Evolutionary conservation across 2,888 invertebrate species (phyloP).

Genomic region (Parasteatoda lunata): DNA sequence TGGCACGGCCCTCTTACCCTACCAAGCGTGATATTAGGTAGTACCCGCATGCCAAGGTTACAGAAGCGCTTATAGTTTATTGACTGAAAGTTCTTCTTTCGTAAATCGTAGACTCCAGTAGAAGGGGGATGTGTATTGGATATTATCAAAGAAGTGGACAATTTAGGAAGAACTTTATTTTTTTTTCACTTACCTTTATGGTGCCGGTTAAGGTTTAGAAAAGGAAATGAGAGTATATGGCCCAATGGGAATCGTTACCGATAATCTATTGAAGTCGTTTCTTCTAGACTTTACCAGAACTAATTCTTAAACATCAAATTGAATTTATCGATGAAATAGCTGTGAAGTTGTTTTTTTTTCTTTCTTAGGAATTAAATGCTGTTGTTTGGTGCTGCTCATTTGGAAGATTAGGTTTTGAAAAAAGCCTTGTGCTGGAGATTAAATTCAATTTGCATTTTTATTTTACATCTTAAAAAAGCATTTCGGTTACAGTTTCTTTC

Average conservation of each 20-base stretch:
- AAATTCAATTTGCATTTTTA: too few species aligned
- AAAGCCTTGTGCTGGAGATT: too few species aligned
- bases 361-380: slow-evolving; percentile 7
- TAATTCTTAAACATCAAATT: too few species aligned
- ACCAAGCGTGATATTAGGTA: slow-evolving; percentile 53
- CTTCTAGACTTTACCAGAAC: too few species aligned
- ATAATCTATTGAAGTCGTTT: not conserved
- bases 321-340: too few species aligned
- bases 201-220: not conserved
- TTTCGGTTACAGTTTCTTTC: too few species aligned
- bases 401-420: too few species aligned
- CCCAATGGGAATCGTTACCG: not conserved
- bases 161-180: slow-evolving; percentile 33
- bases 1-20: slow-evolving; percentile 15
- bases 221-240: not conserved
- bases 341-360: not conserved
- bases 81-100: slow-evolving; percentile 44
- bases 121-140: slow-evolving; percentile 22
- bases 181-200: not conserved
- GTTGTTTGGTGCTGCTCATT: not conserved
- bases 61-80: slow-evolving; percentile 53
- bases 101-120: slow-evolving; percentile 18
- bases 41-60: slow-evolving; percentile 39
- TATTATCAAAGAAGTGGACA: slow-evolving; percentile 45
- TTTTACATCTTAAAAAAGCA: too few species aligned